Conservation (phyloP, 2,113 vertebrate species). For the Ia io region DNA sequence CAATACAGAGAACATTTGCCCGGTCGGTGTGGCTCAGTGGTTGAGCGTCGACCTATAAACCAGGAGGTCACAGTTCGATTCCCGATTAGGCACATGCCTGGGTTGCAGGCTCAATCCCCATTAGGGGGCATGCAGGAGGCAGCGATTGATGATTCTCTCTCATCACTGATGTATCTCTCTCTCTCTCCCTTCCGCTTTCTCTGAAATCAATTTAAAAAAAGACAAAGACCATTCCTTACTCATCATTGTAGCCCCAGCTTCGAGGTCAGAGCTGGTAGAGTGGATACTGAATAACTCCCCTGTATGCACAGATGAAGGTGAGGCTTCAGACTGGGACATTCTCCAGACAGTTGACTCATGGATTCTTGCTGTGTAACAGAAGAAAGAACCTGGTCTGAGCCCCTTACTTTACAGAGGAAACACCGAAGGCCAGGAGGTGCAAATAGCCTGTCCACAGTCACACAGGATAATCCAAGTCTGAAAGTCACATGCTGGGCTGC, state of each 20-base stretch:
- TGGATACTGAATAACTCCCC: too few species aligned
- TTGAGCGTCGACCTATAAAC: too few species aligned
- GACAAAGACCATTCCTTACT: neutral
- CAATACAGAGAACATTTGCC: neutral
- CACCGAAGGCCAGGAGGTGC: neutral
- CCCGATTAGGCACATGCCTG: too few species aligned
- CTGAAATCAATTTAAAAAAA: neutral
- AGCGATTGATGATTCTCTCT: too few species aligned
- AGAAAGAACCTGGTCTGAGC: neutral
- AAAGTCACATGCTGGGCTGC: accelerated
- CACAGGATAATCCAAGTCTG: neutral
- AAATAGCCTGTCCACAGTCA: neutral
- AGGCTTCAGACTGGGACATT: neutral
- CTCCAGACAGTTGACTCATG: neutral
- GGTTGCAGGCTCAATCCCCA: too few species aligned
- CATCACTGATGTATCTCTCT: too few species aligned
- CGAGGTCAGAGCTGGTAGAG: neutral
- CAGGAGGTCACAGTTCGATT: too few species aligned
- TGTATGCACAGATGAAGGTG: neutral
- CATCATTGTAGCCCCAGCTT: neutral
- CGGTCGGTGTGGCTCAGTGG: too few species aligned
- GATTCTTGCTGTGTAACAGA: neutral
- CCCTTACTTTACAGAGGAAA: neutral
- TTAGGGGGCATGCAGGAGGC: too few species aligned
- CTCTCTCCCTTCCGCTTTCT: too few species aligned